Base-by-base conservation (phyloP, 1,140 invertebrate genomes). In the Triops longicaudatus region DNA sequence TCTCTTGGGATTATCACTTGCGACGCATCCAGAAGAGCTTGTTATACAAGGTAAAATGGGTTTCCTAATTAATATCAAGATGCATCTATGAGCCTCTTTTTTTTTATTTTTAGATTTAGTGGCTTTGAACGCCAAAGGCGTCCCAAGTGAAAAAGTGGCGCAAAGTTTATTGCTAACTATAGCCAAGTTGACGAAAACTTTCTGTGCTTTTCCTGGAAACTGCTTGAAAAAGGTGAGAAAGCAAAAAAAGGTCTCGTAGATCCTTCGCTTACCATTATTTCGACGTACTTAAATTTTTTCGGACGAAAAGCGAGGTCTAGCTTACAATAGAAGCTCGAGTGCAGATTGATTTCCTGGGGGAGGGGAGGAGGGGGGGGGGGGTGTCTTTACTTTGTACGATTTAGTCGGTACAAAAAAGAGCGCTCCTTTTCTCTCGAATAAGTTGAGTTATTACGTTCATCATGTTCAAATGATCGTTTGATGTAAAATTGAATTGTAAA, bases 1-100 rank as follows among this genome's bases (percentile, higher is more conserved):
- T 82, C 83, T 93, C 1, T 90, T 92, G 87, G 87, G 89, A 0
- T 80, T 93, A 14, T 91, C 91, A 0, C 82, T 91, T 4, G 88
- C 88, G 14, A 84, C 87, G 9, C 86, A 89, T 80, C 90, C 90
- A 3, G 84, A 86, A 63, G 81, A 86, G 7, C 84, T 87, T 31
- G 86, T 92, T 12, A 83, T 91, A 22, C 84, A 86, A 81, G 89
- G 91, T 83, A 81, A 27, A 74, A 27, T 42, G 27, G 71, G 26
- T 72, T 22, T 26, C 78, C 74, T 17, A 79, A 74, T 63, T 79
- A 37, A 43, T 72, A 74, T 73, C n/a, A 12, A 27, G 73, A 73
- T 75, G 4, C 50, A 17, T 63, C 9, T 22, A n/a, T n/a, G 14
- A n/a, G 14, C 50, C 43, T 63, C 26, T 42, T 31, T 76, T 76